A percentile compares a stretch with the other conserved stretches of the same genome.
These are phyloP conservation scores for Volucella zonaria DNA, from an alignment of 2,888 invertebrate species.

Conservation along the genomic window DNA sequence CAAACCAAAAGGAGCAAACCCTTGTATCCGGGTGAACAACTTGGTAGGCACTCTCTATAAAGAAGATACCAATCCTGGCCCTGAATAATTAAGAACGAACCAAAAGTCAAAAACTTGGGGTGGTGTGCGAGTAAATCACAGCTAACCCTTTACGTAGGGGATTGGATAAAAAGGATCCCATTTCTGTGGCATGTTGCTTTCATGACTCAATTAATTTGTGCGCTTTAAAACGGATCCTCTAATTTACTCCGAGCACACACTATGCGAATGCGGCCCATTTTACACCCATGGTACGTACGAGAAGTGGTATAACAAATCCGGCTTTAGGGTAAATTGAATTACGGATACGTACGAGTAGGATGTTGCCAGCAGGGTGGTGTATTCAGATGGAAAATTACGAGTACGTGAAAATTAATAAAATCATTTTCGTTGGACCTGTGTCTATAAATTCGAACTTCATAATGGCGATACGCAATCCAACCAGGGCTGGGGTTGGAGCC, in stretches of 20 bases:
- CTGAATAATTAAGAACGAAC: constrained; percentile 50
- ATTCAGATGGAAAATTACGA: constrained; percentile 71
- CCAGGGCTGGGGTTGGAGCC: no score
- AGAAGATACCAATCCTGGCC: neutral
- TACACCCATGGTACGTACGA: neutral
- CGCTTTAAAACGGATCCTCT: constrained; percentile 58
- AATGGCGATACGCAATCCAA: neutral
- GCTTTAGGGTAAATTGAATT: constrained; percentile 66
- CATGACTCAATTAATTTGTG: constrained; percentile 72
- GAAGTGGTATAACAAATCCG: constrained; percentile 40
- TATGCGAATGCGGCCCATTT: neutral
- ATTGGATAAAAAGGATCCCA: neutral
- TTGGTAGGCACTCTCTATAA: constrained; percentile 6
- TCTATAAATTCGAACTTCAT: neutral
- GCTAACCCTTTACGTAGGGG: neutral
- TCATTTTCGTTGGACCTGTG: constrained; percentile 44
- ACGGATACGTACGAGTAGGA: constrained; percentile 2
- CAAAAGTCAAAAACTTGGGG: constrained; percentile 41
- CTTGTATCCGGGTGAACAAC: constrained; percentile 28
- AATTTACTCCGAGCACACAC: constrained; percentile 47
- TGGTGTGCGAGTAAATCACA: no score
- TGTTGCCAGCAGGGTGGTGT: constrained; percentile 59
- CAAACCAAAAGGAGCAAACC: neutral
- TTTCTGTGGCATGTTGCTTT: constrained; percentile 48
- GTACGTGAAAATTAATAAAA: constrained; percentile 72